These are phyloP conservation scores for Macrophya alboannulata DNA, from an alignment of 2,888 invertebrate species.

Conservation along the genomic window DNA sequence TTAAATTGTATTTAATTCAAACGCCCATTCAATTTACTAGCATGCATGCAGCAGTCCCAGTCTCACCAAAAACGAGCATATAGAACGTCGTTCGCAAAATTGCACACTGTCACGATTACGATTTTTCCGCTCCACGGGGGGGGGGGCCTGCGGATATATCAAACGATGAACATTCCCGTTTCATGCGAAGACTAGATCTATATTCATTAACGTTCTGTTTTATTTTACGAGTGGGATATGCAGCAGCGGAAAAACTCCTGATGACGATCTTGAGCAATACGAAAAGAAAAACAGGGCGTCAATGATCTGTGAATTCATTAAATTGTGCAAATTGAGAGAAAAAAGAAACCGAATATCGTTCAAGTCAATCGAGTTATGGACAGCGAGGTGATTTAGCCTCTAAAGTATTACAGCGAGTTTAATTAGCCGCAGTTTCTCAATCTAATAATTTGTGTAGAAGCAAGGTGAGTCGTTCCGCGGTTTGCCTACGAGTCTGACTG, in stretches of 20 bases:
- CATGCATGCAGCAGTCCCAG: conserved; percentile 34
- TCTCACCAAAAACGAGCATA: not conserved
- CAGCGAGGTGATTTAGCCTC: not conserved
- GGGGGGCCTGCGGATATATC: not conserved
- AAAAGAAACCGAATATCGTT: not conserved
- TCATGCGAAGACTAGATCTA: not conserved
- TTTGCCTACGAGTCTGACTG: not conserved
- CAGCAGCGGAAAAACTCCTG: not conserved
- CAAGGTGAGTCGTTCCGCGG: conserved; percentile 27
- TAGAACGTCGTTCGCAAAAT: not conserved
- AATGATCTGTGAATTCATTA: not conserved
- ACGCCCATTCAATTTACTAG: conserved; percentile 53
- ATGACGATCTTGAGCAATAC: not conserved
- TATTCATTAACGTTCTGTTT: not conserved
- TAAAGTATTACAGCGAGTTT: conserved; percentile 1
- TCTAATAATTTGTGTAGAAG: not conserved
- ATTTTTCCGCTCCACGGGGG: not conserved
- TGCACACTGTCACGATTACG: conserved; percentile 23
- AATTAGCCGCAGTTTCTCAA: conserved; percentile 4
- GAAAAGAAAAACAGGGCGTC: not conserved
- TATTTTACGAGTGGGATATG: not conserved
- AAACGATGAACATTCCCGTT: conserved; percentile 20
- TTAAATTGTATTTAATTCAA: conserved; percentile 79
- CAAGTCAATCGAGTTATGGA: not conserved
- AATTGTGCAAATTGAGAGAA: not conserved